Conservation (phyloP, 2,888 invertebrate genomes). For the Chromoteleia sp. region DNA sequence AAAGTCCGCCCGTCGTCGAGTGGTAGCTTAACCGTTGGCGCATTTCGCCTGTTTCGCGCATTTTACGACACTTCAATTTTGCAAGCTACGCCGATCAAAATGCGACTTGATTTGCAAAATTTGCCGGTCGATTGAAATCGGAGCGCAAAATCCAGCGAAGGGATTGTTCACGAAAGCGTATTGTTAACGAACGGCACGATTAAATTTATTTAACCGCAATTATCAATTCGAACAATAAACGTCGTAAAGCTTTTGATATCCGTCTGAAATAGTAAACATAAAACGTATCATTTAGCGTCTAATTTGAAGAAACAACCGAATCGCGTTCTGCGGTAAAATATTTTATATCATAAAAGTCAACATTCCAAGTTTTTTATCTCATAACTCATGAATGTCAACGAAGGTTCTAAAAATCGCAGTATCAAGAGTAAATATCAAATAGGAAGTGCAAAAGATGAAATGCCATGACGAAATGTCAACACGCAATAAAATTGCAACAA, state of each 20-base stretch:
- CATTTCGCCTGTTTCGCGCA: slow-evolving; percentile 18
- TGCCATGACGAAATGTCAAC: slow-evolving; percentile 64
- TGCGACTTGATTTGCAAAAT: neutral
- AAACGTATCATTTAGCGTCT: slow-evolving; percentile 6
- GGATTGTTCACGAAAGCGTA: too few species aligned
- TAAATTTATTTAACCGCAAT: neutral
- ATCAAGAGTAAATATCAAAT: slow-evolving; percentile 64
- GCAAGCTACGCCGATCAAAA: neutral
- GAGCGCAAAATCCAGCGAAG: too few species aligned
- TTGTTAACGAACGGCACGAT: too few species aligned
- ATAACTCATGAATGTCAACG: slow-evolving; percentile 62
- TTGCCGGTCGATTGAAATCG: too few species aligned
- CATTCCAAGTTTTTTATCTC: slow-evolving; percentile 47
- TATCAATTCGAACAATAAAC: neutral
- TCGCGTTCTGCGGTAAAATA: slow-evolving; percentile 17
- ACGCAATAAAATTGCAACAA: slow-evolving; percentile 56
- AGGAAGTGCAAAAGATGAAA: slow-evolving; percentile 55
- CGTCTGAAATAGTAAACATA: neutral
- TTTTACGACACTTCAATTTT: slow-evolving; percentile 26
- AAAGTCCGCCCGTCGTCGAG: slow-evolving; percentile 28
- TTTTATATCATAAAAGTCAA: slow-evolving; percentile 60
- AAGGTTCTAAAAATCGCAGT: slow-evolving; percentile 50
- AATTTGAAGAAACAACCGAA: slow-evolving; percentile 31
- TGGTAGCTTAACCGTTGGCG: slow-evolving; percentile 16
- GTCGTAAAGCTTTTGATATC: neutral